Percentiles rank a stretch among this genome's conserved stretches.
Conservation (phyloP, 2,888 invertebrate species). For the Labia minor region DNA sequence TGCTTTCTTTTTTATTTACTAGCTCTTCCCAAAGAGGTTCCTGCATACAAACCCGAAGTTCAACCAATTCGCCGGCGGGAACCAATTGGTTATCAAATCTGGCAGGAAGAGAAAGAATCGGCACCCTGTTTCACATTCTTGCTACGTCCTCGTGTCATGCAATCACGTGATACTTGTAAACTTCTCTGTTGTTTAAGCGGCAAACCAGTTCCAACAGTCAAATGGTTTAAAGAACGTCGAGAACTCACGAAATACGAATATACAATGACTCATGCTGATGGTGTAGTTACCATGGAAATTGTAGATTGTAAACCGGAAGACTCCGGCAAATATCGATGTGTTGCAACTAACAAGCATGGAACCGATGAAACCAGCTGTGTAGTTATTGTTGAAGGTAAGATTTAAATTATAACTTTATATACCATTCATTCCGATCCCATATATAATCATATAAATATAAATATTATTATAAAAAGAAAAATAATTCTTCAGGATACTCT, state of each 20-base stretch:
- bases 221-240: slow-evolving; percentile 72
- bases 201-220: slow-evolving; percentile 80
- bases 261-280: slow-evolving; percentile 82
- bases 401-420: slow-evolving; percentile 15
- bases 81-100: slow-evolving; percentile 73
- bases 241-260: slow-evolving; percentile 87
- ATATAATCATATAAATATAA: too few relatives aligned
- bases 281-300: slow-evolving; percentile 95
- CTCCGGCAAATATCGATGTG: slow-evolving; percentile 91
- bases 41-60: slow-evolving; percentile 55
- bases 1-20: too few relatives aligned
- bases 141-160: slow-evolving; percentile 96
- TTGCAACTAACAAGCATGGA: slow-evolving; percentile 88
- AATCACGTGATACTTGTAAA: slow-evolving; percentile 91
- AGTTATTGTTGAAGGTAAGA: slow-evolving; percentile 85
- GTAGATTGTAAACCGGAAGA: slow-evolving; percentile 87
- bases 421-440: too few relatives aligned
- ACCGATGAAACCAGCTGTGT: slow-evolving; percentile 91
- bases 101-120: slow-evolving; percentile 86
- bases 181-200: slow-evolving; percentile 92
- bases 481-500: neutral
- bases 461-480: too few relatives aligned
- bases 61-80: slow-evolving; percentile 66
- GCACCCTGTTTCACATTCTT: slow-evolving; percentile 97
- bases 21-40: slow-evolving; percentile 64